phyloP scores from a whole-genome alignment of 2,797 vertebrate genomes.

The Chelon auratus region DNA sequence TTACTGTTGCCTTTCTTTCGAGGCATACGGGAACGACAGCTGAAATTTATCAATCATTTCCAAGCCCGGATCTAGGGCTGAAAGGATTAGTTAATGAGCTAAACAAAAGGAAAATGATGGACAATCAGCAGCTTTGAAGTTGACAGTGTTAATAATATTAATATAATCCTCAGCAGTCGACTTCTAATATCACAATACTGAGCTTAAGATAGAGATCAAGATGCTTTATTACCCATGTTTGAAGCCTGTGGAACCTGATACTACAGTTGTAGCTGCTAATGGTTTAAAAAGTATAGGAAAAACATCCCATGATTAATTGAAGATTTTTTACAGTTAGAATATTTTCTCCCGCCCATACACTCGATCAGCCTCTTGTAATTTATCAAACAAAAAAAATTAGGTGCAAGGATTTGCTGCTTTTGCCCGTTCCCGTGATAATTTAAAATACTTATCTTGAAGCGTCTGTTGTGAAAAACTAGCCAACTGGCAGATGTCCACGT shows the following conservation, averaged over 20 bases:
- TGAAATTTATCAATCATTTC: slow-evolving; percentile 59
- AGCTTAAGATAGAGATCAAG: background rate
- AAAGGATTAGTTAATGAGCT: slow-evolving; percentile 38
- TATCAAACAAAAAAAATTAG: background rate
- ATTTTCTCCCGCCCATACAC: background rate
- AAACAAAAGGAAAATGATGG: slow-evolving; percentile 15
- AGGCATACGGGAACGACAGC: slow-evolving; percentile 45
- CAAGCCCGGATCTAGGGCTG: slow-evolving; percentile 17
- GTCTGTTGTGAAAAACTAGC: background rate
- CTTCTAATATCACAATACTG: background rate
- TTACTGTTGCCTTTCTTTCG: slow-evolving; percentile 56
- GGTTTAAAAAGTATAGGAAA: background rate
- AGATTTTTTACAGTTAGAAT: background rate
- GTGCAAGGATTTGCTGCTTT: background rate
- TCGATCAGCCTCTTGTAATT: background rate
- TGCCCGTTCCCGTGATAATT: background rate
- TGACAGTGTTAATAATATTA: background rate
- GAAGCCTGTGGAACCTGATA: background rate
- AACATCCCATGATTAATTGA: background rate
- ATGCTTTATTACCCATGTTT: slow-evolving; percentile 1
- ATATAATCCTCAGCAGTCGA: background rate
- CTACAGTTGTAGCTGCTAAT: background rate
- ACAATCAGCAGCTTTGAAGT: slow-evolving; percentile 14
- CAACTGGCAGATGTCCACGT: background rate
- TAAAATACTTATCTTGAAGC: background rate